Evolutionary conservation across 2,113 vertebrate species (phyloP).

Genomic region (Oxyura jamaicensis): DNA sequence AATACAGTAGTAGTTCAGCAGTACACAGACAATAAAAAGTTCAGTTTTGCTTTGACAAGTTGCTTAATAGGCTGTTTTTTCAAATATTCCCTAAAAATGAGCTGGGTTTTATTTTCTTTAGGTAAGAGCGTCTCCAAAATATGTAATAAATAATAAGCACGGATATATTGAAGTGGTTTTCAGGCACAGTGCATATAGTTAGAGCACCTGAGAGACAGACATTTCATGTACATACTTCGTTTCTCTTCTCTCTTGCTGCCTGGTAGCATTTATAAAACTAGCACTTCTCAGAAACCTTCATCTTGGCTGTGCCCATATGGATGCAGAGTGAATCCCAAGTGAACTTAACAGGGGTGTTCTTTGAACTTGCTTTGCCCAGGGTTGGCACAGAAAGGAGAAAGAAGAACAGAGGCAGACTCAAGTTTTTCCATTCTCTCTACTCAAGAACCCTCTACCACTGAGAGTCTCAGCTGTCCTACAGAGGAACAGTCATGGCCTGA

Average conservation of each 20-base stretch:
- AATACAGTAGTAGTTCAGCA: background rate
- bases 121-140: background rate
- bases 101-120: background rate
- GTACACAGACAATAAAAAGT: background rate
- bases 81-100: background rate
- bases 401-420: background rate
- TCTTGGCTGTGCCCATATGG: fast-evolving
- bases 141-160: background rate
- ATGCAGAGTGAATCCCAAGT: background rate
- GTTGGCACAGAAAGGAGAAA: background rate
- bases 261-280: background rate
- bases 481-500: background rate
- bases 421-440: background rate
- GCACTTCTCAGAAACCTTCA: background rate
- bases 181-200: background rate
- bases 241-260: background rate
- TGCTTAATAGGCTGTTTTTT: background rate
- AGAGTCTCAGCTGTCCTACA: background rate
- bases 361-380: background rate
- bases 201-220: background rate
- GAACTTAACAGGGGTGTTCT: background rate
- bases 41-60: background rate
- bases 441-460: background rate
- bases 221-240: background rate
- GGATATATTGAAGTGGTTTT: background rate